Base-by-base conservation (phyloP, 1,140 invertebrate species). In the Helicoverpa zea region DNA sequence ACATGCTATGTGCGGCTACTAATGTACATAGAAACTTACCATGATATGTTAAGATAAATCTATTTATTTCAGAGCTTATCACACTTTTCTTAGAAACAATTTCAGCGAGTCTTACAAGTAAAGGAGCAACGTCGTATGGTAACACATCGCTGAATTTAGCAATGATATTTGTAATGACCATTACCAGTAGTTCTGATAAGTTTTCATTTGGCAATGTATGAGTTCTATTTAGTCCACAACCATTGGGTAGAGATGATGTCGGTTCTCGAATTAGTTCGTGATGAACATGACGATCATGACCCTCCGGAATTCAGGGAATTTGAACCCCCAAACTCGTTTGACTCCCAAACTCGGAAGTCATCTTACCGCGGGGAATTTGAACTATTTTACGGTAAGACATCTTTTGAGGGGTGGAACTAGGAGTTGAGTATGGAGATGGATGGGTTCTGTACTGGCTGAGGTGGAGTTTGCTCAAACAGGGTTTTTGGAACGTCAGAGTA, bases 41-140 rank as follows among this genome's bases (percentile, higher is more conserved):
- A 23, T 23, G 23, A 23, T 23, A 23, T 23, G 23, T 23, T 23
- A 23, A 23, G 23, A 23, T 23, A 23, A 23, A 23, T 23, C 23
- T 23, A 23, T 23, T 23, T 23, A 23, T 23, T 23, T 23, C 23
- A 23, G 23, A 23, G 23, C 23, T 23, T 23, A 1, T 23, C 23
- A 23, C 23, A 23, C 23, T 23, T 23, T 23, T 23, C 23, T 23
- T 23, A 23, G 35, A 35, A 23, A 10, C 7, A 70, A 43, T 7
- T 14, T 16, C 12, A 51, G 66, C 14, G 49, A 56, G 7, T 56
- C n/a, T 30, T 1, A 18, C 4, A 73, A 73, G n/a, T 73, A 52
- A n/a, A 9, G 16, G 18, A 23, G 70, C 70, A 30, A 56, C 52
- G 70, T 73, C 10, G 70, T 14, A 56, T 51, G 70, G 70, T 73